Percentiles rank a stretch among this genome's conserved stretches.
Evolutionary conservation across 35 echinoderm and acorn worm species (phyloP).

Genomic region (Amphiura filiformis): DNA sequence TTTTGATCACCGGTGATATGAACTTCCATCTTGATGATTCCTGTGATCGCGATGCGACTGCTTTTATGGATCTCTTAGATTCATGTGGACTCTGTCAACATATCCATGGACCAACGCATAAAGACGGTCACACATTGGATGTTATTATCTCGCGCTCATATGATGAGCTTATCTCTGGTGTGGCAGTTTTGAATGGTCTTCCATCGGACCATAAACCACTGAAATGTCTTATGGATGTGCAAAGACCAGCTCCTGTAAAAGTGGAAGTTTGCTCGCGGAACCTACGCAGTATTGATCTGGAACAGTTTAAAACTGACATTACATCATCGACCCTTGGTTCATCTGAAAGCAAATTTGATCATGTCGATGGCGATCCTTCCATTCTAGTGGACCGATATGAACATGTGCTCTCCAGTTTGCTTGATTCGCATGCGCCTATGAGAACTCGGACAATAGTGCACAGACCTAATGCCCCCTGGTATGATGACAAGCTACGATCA

Average conservation of each 20-base stretch:
- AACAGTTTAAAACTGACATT: not conserved
- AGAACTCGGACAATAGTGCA: not conserved
- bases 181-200: conserved; percentile 23
- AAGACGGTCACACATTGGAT: conserved; percentile 33
- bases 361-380: not conserved
- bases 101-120: conserved; percentile 34
- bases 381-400: not conserved
- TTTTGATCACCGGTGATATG: conserved; percentile 56
- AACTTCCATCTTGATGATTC: conserved; percentile 56
- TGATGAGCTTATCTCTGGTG: conserved; percentile 28
- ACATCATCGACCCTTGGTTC: not conserved
- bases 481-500: not conserved
- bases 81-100: conserved; percentile 34
- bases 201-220: conserved; percentile 41
- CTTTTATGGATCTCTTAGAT: conserved; percentile 16
- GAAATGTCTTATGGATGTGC: conserved; percentile 22
- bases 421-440: not conserved
- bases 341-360: not conserved
- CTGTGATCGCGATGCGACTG: not conserved
- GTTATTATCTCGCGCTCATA: conserved; percentile 25
- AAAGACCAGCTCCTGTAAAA: conserved; percentile 22
- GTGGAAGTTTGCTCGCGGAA: conserved; percentile 5
- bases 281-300: not conserved
- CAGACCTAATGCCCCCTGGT: not conserved
- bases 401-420: not conserved